phyloP scores from a whole-genome alignment of 1,140 invertebrate species.

The Drosophila teissieri region DNA sequence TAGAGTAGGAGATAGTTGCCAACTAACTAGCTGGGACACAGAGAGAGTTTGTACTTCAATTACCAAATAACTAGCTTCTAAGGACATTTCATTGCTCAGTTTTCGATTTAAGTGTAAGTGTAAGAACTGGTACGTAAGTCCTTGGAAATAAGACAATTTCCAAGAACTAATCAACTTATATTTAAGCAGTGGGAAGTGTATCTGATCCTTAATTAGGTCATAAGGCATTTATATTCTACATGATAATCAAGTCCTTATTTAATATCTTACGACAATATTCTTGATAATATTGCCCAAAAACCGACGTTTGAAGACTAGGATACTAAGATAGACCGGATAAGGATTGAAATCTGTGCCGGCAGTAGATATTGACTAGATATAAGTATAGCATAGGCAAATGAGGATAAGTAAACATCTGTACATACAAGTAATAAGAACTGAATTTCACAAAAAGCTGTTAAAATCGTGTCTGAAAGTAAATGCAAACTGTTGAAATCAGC shows the following conservation, averaged over 20 bases:
- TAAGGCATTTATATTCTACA: background rate
- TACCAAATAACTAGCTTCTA: background rate
- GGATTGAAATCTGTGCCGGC: too few relatives aligned
- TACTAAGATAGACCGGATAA: background rate
- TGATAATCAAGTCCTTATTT: background rate
- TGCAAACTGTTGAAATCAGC: constrained; percentile 17
- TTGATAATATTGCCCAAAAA: background rate
- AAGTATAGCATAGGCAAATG: background rate
- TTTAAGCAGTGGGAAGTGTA: too few relatives aligned
- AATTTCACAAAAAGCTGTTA: constrained; percentile 33
- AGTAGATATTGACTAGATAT: background rate
- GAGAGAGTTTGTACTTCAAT: background rate
- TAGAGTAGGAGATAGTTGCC: too few relatives aligned
- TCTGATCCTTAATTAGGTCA: background rate
- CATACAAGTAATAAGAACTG: constrained; percentile 14
- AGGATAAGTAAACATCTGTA: constrained; percentile 5
- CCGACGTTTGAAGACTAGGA: constrained; percentile 3
- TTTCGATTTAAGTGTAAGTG: background rate
- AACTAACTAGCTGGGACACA: background rate
- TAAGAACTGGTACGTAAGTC: too few relatives aligned
- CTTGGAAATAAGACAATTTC: background rate
- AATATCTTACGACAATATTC: background rate
- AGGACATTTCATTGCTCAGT: background rate
- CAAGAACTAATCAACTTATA: background rate
- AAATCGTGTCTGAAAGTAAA: constrained; percentile 26